Percentiles rank a stretch among this genome's conserved stretches.
Conservation (phyloP, 2,797 vertebrate genomes). For the Poecilia velifera region DNA sequence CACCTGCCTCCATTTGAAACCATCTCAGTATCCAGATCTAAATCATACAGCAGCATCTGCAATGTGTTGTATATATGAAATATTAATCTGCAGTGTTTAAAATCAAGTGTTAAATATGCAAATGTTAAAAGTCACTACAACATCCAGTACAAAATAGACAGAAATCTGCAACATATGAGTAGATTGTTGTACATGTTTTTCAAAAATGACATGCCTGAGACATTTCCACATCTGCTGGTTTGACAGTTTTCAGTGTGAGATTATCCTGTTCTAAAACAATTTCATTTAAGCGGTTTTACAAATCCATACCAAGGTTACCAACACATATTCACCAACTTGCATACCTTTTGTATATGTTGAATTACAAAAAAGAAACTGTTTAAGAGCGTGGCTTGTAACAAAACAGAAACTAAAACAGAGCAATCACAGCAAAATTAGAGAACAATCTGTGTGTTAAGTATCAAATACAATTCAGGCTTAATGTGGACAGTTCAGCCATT, state of each 20-base stretch:
- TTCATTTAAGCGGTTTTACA: neutral
- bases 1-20: neutral
- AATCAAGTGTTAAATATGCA: neutral
- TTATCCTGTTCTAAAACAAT: neutral
- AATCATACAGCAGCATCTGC: neutral
- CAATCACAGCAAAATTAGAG: neutral
- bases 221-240: too few species aligned
- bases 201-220: neutral
- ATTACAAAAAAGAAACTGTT: slow-evolving; percentile 33
- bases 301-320: neutral
- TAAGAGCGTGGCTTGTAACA: neutral
- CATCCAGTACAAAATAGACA: neutral
- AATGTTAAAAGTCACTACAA: neutral
- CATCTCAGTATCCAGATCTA: neutral
- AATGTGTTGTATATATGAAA: neutral
- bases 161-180: neutral
- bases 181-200: neutral
- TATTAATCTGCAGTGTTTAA: neutral
- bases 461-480: neutral
- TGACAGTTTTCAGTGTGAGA: neutral
- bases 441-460: neutral
- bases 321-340: neutral
- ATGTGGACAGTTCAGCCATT: neutral
- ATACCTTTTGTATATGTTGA: slow-evolving; percentile 42
- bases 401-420: neutral